phyloP scores from a whole-genome alignment of 1,140 invertebrate genomes.

The Hypsibius dujardini region DNA sequence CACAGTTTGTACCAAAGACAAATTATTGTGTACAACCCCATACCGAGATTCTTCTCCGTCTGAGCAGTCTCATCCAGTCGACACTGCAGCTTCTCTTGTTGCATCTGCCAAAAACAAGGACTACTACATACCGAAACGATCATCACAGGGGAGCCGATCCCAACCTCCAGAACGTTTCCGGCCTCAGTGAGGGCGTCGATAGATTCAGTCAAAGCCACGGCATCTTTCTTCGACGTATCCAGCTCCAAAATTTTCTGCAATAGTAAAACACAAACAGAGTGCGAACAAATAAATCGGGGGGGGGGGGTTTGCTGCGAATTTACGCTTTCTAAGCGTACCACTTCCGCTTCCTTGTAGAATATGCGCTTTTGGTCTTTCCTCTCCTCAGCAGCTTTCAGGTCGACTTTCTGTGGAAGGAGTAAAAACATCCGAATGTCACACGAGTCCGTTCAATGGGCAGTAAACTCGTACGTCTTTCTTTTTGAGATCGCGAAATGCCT shows the following conservation, averaged over 20 bases:
- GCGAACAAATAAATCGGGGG: neutral
- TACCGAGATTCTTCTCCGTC: neutral
- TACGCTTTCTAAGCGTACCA: neutral
- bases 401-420: neutral
- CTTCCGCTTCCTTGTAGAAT: slow-evolving; percentile 1
- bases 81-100: neutral
- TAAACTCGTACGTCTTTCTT: slow-evolving; percentile 1
- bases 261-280: neutral
- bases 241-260: neutral
- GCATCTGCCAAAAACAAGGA: too few species aligned
- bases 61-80: neutral
- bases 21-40: neutral
- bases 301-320: neutral
- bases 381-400: slow-evolving; percentile 9
- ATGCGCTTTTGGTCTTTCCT: neutral
- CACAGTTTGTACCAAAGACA: neutral
- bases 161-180: too few species aligned
- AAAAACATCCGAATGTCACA: neutral
- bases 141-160: too few species aligned
- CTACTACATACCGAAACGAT: too few species aligned
- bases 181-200: neutral
- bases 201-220: neutral
- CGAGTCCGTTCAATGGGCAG: neutral
- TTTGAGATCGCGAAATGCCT: slow-evolving; percentile 32
- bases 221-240: neutral